Evolutionary conservation across 2,797 vertebrate genomes (phyloP).

Genomic region (Sarcoramphus papa): DNA sequence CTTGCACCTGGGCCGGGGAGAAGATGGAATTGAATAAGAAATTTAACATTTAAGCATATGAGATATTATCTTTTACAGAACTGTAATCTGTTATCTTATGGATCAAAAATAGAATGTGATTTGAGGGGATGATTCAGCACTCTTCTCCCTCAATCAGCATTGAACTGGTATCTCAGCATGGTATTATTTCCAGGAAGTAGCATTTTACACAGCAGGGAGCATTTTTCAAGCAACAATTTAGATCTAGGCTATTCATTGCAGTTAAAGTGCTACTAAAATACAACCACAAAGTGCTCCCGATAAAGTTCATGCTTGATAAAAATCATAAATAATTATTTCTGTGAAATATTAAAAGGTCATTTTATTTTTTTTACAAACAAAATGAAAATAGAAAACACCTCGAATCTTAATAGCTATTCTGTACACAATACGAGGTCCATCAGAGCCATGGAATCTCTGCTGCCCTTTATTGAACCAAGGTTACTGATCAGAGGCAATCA

Average conservation of each 20-base stretch:
- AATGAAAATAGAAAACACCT: neutral
- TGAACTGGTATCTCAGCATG: neutral
- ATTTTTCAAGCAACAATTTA: neutral
- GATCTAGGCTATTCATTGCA: neutral
- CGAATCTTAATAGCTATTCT: neutral
- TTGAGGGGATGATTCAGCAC: neutral
- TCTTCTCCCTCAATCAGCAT: neutral
- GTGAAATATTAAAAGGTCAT: neutral
- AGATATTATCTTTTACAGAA: neutral
- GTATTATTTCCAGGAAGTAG: neutral
- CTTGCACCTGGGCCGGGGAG: neutral
- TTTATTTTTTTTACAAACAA: neutral
- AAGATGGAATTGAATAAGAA: neutral
- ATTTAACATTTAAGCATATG: neutral
- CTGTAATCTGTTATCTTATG: neutral
- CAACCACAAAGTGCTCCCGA: neutral
- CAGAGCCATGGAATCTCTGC: neutral
- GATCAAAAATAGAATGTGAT: neutral
- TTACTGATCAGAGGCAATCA: neutral
- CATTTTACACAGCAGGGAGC: neutral
- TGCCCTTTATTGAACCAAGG: neutral
- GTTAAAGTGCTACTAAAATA: neutral
- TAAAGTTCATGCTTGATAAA: neutral
- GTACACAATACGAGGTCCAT: neutral
- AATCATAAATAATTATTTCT: neutral